phyloP scores from a whole-genome alignment of 64 coral and sea anemone genomes.

The Orbicella faveolata region DNA sequence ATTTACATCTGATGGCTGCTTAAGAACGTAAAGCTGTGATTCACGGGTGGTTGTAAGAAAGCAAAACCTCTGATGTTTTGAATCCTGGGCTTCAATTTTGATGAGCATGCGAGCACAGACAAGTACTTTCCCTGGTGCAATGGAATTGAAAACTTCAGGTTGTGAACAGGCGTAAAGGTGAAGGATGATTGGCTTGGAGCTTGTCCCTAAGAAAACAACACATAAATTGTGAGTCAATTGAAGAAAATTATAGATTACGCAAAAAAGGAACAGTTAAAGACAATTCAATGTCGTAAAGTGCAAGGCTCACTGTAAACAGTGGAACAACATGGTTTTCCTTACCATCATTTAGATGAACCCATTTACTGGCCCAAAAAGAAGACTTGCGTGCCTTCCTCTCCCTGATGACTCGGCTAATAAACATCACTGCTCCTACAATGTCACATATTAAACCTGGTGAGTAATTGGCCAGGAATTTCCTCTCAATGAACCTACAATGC shows the following conservation, averaged over 20 bases:
- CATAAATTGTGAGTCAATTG: too few species aligned
- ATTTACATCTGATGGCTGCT: slow-evolving; percentile 28
- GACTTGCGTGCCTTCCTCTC: slow-evolving; percentile 36
- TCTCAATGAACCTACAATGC: slow-evolving; percentile 38
- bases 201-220: slow-evolving; percentile 25
- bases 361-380: slow-evolving; percentile 62
- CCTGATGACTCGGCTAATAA: slow-evolving; percentile 48
- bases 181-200: slow-evolving; percentile 57
- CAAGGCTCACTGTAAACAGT: not conserved
- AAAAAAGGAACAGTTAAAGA: too few species aligned
- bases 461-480: slow-evolving; percentile 13
- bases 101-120: slow-evolving; percentile 73
- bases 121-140: slow-evolving; percentile 38
- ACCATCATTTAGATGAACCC: slow-evolving; percentile 70
- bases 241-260: too few species aligned
- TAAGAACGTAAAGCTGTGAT: slow-evolving; percentile 46
- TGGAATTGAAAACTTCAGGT: slow-evolving; percentile 39
- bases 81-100: slow-evolving; percentile 35
- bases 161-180: slow-evolving; percentile 64
- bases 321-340: not conserved
- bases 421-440: slow-evolving; percentile 60
- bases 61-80: not conserved
- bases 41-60: slow-evolving; percentile 65
- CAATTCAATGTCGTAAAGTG: too few species aligned
- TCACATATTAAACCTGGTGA: slow-evolving; percentile 55